Base-by-base conservation (phyloP, 2,113 vertebrate genomes). In the Dissostichus mawsoni region DNA sequence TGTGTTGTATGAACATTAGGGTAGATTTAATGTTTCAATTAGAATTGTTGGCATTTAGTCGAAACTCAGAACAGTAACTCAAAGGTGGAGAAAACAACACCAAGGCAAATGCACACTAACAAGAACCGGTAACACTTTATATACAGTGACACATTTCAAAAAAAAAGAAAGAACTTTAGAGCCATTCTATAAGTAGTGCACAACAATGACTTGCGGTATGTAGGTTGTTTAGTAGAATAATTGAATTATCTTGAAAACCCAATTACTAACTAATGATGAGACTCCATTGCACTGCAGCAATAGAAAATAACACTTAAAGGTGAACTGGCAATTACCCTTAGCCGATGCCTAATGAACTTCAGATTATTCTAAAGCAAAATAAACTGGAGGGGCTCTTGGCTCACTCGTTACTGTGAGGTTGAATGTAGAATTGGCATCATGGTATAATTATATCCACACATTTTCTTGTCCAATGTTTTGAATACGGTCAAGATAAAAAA, bases 11-110 rank as follows among this genome's bases (percentile, higher is more conserved):
- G 33, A 83, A 58, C 11, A 6, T 70, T 17, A 78, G 78, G 16
- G 59, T 33, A 45, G 51, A 85, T 83, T 85, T 73, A 44, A 65
- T 63, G 70, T 76, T 71, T 64, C 20, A 55, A 20, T 70, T 66
- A 82, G 76, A 58, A 69, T 75, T 7, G 61, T 72, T 64, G 65
- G 44, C 72, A 64, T 77, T 83, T 51, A 33, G 7, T 45, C 4
- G n/a, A 16, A 29, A 57, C 25, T 50, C 13, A 3, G 3, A 52
- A 18, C 18, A 8, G 63, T 48, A 50, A 29, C 17, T 53, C 33
- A 23, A 17, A 67, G n/a, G 3, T 11, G 7, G 17, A 44, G 7
- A 0, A 0, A 65, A 0, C 29, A 56, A 33, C 3, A 65, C 9
- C 1, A 13, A 52, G 9, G 25, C 8, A 63, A 16, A 36, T 62